Base-by-base conservation (phyloP, 1,140 invertebrate genomes). In the Neuroterus valhalla region DNA sequence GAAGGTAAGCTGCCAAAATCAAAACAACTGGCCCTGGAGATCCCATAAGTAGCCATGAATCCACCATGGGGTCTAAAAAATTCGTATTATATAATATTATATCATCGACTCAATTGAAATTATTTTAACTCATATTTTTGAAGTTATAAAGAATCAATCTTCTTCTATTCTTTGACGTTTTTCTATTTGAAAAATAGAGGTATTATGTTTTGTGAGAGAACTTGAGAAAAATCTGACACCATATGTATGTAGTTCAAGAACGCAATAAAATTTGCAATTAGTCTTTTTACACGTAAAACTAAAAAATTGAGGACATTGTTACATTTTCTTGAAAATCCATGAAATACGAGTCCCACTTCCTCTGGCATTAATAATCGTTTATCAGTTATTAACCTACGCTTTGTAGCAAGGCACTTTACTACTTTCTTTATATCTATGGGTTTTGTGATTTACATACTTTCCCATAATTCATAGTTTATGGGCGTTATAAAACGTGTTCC, bases 21-120 rank as follows among this genome's bases (percentile, higher is more conserved):
- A 87, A 84, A 3, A 95, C 77, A 2, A 96, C 92, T 1, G 95
- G 94, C 62, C 91, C 88, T 6, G 94, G 94, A 1, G 93, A 92
- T 23, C 91, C 83, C 94, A 96, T 96, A 23, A 96, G 87, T 1
- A 92, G 90, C 95, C 95, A 96, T 5, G 93, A 91, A 74, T 94
- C 93, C 26, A 93, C 92, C 72, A 91, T 87, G 0, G 90, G 88
- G 87, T 93, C 93, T 93, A 77, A 19, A 73, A 50, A 48, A 75
- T 66, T 70, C 2, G 52, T 48, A 70, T 2, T 10, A 21, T 68
- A 43, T 72, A 11, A 45, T 23, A 38, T 38, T 38, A 38, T 38
- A 38, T 38, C 8, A 38, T 4, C 4, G 31, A 38, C 4, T 8
- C 6, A 8, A 38, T 38, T 38, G 6, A 8, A 38, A 8, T 38